phyloP scores from a whole-genome alignment of 2,888 invertebrate species.

The Drosophila anomelani region DNA sequence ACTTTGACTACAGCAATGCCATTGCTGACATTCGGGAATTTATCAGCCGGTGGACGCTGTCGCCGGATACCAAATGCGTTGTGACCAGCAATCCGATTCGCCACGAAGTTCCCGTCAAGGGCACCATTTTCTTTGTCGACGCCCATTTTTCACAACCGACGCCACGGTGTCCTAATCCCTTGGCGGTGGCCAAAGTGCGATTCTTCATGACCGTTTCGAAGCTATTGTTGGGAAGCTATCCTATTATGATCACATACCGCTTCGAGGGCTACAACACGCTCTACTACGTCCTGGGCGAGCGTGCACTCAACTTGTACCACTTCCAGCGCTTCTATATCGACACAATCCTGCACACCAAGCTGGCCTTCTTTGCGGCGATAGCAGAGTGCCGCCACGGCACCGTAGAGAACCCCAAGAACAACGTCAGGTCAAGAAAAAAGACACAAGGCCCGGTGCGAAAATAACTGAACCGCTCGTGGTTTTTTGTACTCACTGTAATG shows the following conservation, averaged over 20 bases:
- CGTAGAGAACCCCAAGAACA: slow-evolving; percentile 42
- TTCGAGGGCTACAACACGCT: slow-evolving; percentile 79
- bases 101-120: slow-evolving; percentile 60
- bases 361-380: slow-evolving; percentile 73
- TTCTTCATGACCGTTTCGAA: slow-evolving; percentile 74
- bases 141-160: slow-evolving; percentile 82
- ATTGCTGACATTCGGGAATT: slow-evolving; percentile 70
- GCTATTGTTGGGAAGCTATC: slow-evolving; percentile 65
- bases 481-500: slow-evolving; percentile 79
- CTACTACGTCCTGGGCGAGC: slow-evolving; percentile 70
- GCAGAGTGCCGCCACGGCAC: slow-evolving; percentile 72
- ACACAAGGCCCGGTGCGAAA: neutral
- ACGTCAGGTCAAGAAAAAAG: neutral
- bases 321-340: slow-evolving; percentile 80
- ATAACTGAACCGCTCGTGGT: neutral
- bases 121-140: slow-evolving; percentile 71
- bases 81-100: slow-evolving; percentile 57
- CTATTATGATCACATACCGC: slow-evolving; percentile 80
- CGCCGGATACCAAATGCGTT: slow-evolving; percentile 78
- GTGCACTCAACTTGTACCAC: slow-evolving; percentile 41
- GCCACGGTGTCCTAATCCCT: slow-evolving; percentile 79
- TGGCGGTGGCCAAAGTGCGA: slow-evolving; percentile 82
- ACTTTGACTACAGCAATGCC: slow-evolving; percentile 63
- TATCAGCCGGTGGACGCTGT: slow-evolving; percentile 74
- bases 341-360: slow-evolving; percentile 72